A percentile compares a stretch with the other conserved stretches of the same genome.
Evolutionary conservation across 1,140 invertebrate genomes (phyloP).

Genomic region (Bombus sylvicola): DNA sequence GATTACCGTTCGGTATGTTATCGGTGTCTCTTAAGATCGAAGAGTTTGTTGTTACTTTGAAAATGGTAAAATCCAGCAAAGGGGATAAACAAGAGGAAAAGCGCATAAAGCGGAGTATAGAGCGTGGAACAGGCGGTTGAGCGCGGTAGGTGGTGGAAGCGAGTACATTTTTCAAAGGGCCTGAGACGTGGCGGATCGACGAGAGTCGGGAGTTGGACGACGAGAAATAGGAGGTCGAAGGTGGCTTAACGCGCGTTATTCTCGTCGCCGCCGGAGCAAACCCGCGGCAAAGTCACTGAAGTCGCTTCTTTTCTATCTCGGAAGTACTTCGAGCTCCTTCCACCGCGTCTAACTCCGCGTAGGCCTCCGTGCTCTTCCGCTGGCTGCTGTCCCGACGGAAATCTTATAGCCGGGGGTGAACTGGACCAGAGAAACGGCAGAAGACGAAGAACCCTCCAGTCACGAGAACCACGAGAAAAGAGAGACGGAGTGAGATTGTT

Average conservation of each 20-base stretch:
- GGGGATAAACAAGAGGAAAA: not conserved
- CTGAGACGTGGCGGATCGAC: not conserved
- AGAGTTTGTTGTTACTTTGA: not conserved
- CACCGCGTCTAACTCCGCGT: conserved; percentile 1
- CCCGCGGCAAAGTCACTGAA: conserved; percentile 52
- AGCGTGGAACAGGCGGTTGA: conserved; percentile 52
- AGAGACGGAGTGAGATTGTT: not conserved
- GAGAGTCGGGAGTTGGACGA: not conserved
- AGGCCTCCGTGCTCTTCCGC: conserved; percentile 14
- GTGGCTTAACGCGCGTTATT: conserved; percentile 58
- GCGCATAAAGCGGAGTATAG: not conserved
- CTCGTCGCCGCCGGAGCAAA: conserved; percentile 56
- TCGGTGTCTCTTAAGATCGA: not conserved
- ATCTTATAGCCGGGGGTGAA: conserved; percentile 34
- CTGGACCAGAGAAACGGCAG: conserved; percentile 2
- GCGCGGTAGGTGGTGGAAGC: not conserved
- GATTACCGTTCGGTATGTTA: not conserved
- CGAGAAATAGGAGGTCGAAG: conserved; percentile 27
- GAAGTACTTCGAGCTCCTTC: not conserved
- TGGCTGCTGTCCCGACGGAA: conserved; percentile 41
- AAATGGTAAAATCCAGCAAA: no score
- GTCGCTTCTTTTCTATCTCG: conserved; percentile 15
- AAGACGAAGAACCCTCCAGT: not conserved
- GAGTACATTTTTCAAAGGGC: conserved; percentile 51
- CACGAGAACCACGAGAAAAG: not conserved